These are phyloP conservation scores for Macrophya annulata DNA, from an alignment of 2,888 invertebrate species.

Conservation along the genomic window DNA sequence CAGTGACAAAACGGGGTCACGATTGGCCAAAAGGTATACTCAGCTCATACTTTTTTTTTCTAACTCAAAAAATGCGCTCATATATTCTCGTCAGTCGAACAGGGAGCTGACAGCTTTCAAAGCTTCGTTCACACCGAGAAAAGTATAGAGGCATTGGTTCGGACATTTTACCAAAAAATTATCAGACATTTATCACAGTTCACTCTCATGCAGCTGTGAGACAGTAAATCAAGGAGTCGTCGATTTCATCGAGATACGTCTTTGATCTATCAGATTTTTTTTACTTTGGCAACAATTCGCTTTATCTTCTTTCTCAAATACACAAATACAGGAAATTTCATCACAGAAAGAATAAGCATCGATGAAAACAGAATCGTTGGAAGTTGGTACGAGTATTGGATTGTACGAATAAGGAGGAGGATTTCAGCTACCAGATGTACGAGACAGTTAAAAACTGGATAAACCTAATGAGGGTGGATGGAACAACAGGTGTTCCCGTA, in stretches of 20 bases:
- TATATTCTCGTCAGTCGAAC: background rate
- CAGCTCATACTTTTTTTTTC: background rate
- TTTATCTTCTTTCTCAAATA: background rate
- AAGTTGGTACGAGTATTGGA: background rate
- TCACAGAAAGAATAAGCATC: too few relatives aligned
- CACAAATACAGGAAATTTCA: background rate
- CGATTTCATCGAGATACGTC: background rate
- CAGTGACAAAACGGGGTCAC: background rate
- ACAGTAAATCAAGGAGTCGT: background rate
- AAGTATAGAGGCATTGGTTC: background rate
- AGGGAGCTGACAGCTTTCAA: constrained; percentile 11
- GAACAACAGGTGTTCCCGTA: constrained; percentile 43
- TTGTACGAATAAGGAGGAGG: background rate
- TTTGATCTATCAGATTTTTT: background rate
- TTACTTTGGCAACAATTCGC: background rate
- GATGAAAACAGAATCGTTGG: too few relatives aligned
- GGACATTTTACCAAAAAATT: background rate
- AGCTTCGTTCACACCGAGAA: background rate
- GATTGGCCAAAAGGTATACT: background rate
- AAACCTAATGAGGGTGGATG: background rate
- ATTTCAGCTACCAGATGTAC: background rate
- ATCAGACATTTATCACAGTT: background rate
- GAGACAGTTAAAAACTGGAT: background rate
- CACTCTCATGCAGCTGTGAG: background rate
- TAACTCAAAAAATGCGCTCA: background rate